Conservation (phyloP, 2,888 invertebrate species). For the Tinea pellionella region DNA sequence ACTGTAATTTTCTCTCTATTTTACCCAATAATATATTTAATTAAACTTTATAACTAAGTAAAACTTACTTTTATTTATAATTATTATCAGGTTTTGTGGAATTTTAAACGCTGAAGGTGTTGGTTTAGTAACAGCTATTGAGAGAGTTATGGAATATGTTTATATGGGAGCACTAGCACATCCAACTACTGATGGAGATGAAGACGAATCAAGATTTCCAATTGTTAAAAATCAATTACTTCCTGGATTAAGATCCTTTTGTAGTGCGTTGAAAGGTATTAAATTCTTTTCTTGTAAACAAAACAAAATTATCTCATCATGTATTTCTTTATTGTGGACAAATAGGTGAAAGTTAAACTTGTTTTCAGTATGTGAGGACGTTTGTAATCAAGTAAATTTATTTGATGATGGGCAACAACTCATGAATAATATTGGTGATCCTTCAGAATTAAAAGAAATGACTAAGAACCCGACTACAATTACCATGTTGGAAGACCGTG, state of each 20-base stretch:
- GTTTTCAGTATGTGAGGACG: slow-evolving; percentile 81
- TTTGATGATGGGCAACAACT: slow-evolving; percentile 79
- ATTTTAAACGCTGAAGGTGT: slow-evolving; percentile 82
- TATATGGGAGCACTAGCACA: slow-evolving; percentile 91
- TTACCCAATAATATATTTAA: no score
- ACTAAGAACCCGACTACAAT: slow-evolving; percentile 75
- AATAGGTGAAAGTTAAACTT: no score
- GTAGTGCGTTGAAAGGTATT: slow-evolving; percentile 86
- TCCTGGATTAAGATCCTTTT: slow-evolving; percentile 86
- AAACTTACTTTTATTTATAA: no score
- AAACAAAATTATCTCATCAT: no score
- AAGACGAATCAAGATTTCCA: slow-evolving; percentile 81
- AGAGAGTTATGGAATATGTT: slow-evolving; percentile 87
- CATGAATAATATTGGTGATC: slow-evolving; percentile 70
- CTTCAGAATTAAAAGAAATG: slow-evolving; percentile 77
- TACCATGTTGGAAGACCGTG: slow-evolving; percentile 76
- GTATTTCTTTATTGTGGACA: no score
- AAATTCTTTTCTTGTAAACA: no score
- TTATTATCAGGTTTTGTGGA: slow-evolving; percentile 74
- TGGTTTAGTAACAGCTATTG: slow-evolving; percentile 87
- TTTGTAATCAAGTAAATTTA: slow-evolving; percentile 80
- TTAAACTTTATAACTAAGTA: no score
- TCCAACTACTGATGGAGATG: slow-evolving; percentile 83
- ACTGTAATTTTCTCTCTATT: no score
- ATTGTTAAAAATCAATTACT: slow-evolving; percentile 86